A percentile compares a stretch with the other conserved stretches of the same genome.
These are phyloP conservation scores for Megalops atlanticus DNA, from an alignment of 2,113 vertebrate species.

Conservation along the genomic window DNA sequence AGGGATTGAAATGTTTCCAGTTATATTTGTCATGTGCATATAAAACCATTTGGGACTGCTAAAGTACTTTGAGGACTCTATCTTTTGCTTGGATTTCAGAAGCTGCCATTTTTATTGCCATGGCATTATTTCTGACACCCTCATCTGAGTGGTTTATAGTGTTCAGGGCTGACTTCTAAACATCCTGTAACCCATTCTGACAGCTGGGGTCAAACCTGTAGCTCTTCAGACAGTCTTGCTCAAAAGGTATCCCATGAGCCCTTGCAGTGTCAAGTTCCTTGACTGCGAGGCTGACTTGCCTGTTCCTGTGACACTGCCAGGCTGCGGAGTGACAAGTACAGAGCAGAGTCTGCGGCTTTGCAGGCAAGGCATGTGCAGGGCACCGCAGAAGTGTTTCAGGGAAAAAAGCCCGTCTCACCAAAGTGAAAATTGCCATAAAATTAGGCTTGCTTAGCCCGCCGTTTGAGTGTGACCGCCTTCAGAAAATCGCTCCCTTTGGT, in stretches of 20 bases:
- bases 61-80: too few species aligned
- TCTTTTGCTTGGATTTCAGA: too few species aligned
- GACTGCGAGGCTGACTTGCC: too few species aligned
- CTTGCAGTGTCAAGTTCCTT: not conserved
- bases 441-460: constrained; percentile 44
- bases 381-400: constrained; percentile 34
- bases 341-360: not conserved
- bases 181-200: not conserved
- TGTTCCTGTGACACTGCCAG: not conserved
- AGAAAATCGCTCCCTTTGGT: constrained; percentile 53
- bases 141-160: not conserved
- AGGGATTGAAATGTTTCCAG: too few species aligned
- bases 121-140: not conserved
- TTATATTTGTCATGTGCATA: too few species aligned
- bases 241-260: not conserved
- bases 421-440: constrained; percentile 58
- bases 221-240: not conserved
- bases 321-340: not conserved
- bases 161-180: not conserved
- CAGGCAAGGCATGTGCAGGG: not conserved
- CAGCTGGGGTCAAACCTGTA: not conserved
- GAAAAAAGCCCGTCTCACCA: constrained; percentile 41
- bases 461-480: constrained; percentile 26
- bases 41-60: too few species aligned
- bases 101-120: not conserved